Percentiles rank a stretch among this genome's conserved stretches.
These are phyloP conservation scores for Oscheius myriophilus DNA, from an alignment of 2,888 invertebrate genomes.

Conservation along the genomic window DNA sequence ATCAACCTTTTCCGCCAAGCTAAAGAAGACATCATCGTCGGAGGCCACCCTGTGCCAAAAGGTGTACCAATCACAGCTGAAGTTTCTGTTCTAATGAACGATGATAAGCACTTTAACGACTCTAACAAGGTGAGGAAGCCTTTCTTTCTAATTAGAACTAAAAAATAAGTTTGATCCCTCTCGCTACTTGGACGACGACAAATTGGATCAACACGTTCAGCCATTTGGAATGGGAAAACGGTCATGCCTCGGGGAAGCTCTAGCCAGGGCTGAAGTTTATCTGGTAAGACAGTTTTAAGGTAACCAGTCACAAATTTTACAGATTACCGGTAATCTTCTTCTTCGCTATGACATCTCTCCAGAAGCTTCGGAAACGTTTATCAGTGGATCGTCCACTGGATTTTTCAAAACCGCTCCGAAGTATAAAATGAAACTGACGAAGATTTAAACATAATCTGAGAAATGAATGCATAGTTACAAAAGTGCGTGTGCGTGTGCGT, in stretches of 20 bases:
- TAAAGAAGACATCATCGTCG: slow-evolving; percentile 16
- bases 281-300: slow-evolving; percentile 28
- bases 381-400: too few species aligned
- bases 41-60: slow-evolving; percentile 31
- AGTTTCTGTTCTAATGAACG: slow-evolving; percentile 35
- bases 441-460: too few species aligned
- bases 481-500: too few species aligned
- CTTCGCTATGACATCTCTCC: too few species aligned
- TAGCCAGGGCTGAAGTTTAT: slow-evolving; percentile 46
- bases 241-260: slow-evolving; percentile 41
- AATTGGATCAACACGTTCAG: slow-evolving; percentile 34
- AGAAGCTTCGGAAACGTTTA: too few species aligned
- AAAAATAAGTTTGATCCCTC: slow-evolving; percentile 24
- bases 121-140: neutral
- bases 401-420: too few species aligned
- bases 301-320: neutral
- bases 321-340: slow-evolving; percentile 46
- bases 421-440: too few species aligned
- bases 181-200: slow-evolving; percentile 21
- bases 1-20: slow-evolving; percentile 30
- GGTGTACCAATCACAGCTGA: slow-evolving; percentile 41
- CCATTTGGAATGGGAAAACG: slow-evolving; percentile 50
- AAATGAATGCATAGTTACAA: too few species aligned
- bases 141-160: neutral
- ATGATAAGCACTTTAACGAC: slow-evolving; percentile 36